phyloP scores from a whole-genome alignment of 1,140 invertebrate genomes.

The Brachionus rubens region DNA sequence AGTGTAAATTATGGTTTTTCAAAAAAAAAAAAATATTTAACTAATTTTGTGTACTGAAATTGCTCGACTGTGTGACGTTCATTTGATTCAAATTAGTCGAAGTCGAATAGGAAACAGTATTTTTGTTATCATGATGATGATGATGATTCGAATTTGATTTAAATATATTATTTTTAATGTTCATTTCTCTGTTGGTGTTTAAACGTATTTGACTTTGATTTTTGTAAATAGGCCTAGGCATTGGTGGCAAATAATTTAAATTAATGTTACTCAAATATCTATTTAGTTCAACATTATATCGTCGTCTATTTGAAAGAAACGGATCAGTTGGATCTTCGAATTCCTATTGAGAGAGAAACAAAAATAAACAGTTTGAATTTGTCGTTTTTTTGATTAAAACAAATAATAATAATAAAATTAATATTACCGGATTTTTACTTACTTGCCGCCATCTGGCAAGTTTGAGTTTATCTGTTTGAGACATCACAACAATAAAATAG shows the following conservation, averaged over 20 bases:
- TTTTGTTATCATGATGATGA: background rate
- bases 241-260: constrained; percentile 36
- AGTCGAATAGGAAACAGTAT: background rate
- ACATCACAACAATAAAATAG: background rate
- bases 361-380: constrained; percentile 25
- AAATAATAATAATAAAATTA: constrained; percentile 35
- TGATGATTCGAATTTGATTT: background rate
- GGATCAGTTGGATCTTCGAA: constrained; percentile 45
- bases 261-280: constrained; percentile 43
- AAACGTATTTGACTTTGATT: constrained; percentile 9
- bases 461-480: constrained; percentile 46
- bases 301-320: background rate
- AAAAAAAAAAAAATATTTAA: too few relatives aligned
- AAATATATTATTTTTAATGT: constrained; percentile 26
- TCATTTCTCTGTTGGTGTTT: background rate
- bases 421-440: constrained; percentile 38
- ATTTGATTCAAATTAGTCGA: constrained; percentile 27
- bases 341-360: constrained; percentile 2
- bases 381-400: constrained; percentile 30
- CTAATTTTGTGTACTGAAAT: constrained; percentile 13
- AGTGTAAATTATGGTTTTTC: too few relatives aligned
- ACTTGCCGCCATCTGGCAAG: constrained; percentile 45
- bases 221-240: constrained; percentile 32
- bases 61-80: constrained; percentile 23
- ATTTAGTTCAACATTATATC: constrained; percentile 17